Evolutionary conservation across 1,140 invertebrate genomes (phyloP).

Genomic region (Cotesia glomerata): DNA sequence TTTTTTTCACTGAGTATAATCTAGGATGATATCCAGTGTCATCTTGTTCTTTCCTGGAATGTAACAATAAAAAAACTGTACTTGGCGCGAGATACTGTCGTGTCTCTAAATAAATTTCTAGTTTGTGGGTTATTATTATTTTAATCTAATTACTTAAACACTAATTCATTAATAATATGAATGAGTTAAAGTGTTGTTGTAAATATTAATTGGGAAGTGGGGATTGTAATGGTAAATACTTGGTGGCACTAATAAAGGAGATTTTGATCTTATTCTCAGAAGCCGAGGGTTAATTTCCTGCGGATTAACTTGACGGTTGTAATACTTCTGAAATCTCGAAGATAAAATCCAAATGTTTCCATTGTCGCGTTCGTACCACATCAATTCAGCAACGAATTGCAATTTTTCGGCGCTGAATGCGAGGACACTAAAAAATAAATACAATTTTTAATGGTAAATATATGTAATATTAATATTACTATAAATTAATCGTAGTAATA

Average conservation of each 20-base stretch:
- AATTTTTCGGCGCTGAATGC: constrained; percentile 72
- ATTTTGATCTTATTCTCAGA: constrained; percentile 59
- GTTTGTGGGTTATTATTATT: not conserved
- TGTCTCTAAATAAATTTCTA: too few species aligned
- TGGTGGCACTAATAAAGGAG: not conserved
- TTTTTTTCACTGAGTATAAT: too few species aligned
- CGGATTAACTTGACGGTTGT: constrained; percentile 67
- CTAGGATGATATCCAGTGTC: too few species aligned
- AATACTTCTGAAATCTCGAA: constrained; percentile 80
- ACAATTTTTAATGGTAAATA: constrained; percentile 14
- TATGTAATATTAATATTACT: not conserved
- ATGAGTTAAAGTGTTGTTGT: constrained; percentile 40
- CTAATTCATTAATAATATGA: too few species aligned
- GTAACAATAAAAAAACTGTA: constrained; percentile 2
- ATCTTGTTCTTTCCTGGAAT: too few species aligned
- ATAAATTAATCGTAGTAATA: too few species aligned
- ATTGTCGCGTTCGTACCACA: constrained; percentile 69
- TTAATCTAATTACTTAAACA: not conserved
- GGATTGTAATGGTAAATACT: constrained; percentile 23
- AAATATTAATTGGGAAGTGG: constrained; percentile 30
- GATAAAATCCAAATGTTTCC: constrained; percentile 74
- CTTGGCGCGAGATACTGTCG: too few species aligned
- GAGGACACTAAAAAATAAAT: constrained; percentile 65
- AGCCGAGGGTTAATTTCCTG: constrained; percentile 71
- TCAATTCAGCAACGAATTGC: constrained; percentile 78